Base-by-base conservation (phyloP, 2,888 invertebrate genomes). In the Crioceris asparagi region DNA sequence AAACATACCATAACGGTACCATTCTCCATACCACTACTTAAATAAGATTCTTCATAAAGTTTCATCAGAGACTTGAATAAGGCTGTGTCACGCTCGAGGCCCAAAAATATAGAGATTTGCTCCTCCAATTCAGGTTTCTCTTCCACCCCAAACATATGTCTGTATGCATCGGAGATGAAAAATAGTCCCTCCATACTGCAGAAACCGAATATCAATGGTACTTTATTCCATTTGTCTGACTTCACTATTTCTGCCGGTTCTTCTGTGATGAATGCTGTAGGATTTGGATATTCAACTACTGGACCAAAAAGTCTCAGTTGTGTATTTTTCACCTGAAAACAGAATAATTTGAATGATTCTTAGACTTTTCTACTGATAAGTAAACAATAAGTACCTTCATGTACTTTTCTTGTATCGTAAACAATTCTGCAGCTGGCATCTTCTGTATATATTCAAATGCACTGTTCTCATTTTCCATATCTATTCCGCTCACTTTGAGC, bases 401-500 rank as follows among this genome's bases (percentile, higher is more conserved):
- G 29, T 11, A 39, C 8, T 23, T 17, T 7, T 18, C 7, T 21
- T 39, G 39, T 2, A 17, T 18, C 4, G 16, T 18, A 3, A n/a
- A n/a, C 5, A 39, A 21, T n/a, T 35, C 29, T 17, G 30, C 21
- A 3, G 8, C 30, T 2, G 12, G 26, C 21, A 47, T 29, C 26
- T 26, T 34, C 32, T 43, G 29, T 12, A 55, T 33, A 14, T 46
- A 34, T 17, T 52, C 45, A 27, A 56, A 36, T 14, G 52, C 48
- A 30, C 48, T 42, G 27, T 41, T 45, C 29, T 53, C 54, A n/a
- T 35, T 47, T 12, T 41, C 43, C 23, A 46, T 42, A 2, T 55
- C 48, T 15, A 41, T 43, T 12, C 49, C 50, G n/a, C n/a, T n/a
- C n/a, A n/a, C n/a, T n/a, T n/a, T n/a, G n/a, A n/a, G n/a, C n/a